Base-by-base conservation (phyloP, 2,113 vertebrate genomes). In the Prolemur simus region DNA sequence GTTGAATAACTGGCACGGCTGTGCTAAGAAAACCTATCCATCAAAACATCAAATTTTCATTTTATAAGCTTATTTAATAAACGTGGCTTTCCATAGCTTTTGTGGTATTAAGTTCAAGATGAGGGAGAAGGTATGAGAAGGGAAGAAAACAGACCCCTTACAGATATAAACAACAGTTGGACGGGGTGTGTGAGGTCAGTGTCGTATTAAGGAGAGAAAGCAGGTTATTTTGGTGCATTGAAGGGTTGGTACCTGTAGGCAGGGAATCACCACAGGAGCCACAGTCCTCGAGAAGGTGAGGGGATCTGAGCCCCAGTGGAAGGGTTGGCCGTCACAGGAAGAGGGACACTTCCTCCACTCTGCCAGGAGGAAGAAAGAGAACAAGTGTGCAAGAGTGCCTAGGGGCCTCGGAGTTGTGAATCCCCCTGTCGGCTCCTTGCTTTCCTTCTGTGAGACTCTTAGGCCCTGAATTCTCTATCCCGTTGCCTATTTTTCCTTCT, bases 371-470 rank as follows among this genome's bases (percentile, higher is more conserved):
- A 47, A 74, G 27, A 63, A 29, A 63, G 60, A 47, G 32, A 78
- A 15, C 1, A 2, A 56, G 7, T 6, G 27, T 15, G 23, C 0
- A 7, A 15, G 45, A 27, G 64, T n/a, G 18, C 14, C 47, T 0
- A 0, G 14, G 71, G 8, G 20, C 82, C 20, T 21, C 73, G 54
- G 47, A 39, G 8, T 12, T 13, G 18, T 20, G 1, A 14, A 29
- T 69, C 66, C 83, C 58, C 21, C 9, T 47, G 1, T 60, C 14
- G 78, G 63, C 39, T 25, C 71, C 42, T 54, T 45, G 0, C 54
- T 21, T 25, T 78, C 37, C 47, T 87, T 71, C 94, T 77, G 27
- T 27, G 91, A 88, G 37, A 64, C 13, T 45, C 49, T 9, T 11
- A 39, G 29, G 17, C 39, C 71, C 78, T 45, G 2, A 69, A 81